Percentiles rank a stretch among this genome's conserved stretches.
These are phyloP conservation scores for Daktulosphaira vitifoliae DNA, from an alignment of 1,140 invertebrate species.

Conservation along the genomic window DNA sequence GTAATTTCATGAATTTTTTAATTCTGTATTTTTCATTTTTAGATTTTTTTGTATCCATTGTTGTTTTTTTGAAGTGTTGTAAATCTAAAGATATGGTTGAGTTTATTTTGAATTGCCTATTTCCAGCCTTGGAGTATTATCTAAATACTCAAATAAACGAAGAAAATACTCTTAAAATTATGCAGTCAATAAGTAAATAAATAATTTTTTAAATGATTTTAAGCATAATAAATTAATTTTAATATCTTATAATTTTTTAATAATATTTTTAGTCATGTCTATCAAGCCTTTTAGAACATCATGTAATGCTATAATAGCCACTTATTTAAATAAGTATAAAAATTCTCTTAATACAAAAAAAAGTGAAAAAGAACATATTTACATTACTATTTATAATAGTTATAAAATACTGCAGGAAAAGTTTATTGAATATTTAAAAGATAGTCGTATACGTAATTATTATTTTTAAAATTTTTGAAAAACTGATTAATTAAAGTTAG, in stretches of 20 bases:
- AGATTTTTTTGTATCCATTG: constrained; percentile 18
- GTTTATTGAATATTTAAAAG: constrained; percentile 17
- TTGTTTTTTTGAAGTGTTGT: constrained; percentile 21
- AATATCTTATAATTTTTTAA: neutral
- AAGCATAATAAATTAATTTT: too few relatives aligned
- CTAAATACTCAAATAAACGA: constrained; percentile 19
- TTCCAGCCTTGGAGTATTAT: constrained; percentile 19
- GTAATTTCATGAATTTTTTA: too few relatives aligned
- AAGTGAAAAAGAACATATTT: constrained; percentile 15
- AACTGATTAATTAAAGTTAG: too few relatives aligned
- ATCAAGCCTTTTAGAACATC: constrained; percentile 1
- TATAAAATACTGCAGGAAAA: constrained; percentile 3
- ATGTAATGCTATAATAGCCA: constrained; percentile 5
- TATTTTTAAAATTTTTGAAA: too few relatives aligned
- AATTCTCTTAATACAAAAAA: neutral
- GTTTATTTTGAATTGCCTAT: neutral
- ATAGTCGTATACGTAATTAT: constrained; percentile 1
- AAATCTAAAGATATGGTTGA: constrained; percentile 8
- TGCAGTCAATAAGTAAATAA: constrained; percentile 9
- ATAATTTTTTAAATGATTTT: neutral
- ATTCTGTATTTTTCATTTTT: too few relatives aligned
- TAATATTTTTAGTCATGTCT: neutral
- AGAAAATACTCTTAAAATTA: neutral
- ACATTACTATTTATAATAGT: neutral
- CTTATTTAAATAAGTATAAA: constrained; percentile 11